Evolutionary conservation across 92 coral and sea anemone species (phyloP).

Genomic region (Heliopora coerulea): DNA sequence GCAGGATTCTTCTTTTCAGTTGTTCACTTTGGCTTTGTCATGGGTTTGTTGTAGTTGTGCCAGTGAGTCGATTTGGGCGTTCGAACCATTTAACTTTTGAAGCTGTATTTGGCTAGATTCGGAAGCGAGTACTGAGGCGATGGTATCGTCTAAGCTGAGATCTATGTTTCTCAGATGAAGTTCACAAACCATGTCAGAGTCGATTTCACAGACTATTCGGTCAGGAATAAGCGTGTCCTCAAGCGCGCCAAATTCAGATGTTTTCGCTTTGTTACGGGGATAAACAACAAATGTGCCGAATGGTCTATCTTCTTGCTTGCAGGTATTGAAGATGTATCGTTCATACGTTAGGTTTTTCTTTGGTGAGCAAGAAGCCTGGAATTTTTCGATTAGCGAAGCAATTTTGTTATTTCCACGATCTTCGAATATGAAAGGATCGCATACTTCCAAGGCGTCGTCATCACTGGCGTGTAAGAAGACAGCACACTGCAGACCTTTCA

Average conservation of each 20-base stretch:
- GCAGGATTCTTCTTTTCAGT: not conserved
- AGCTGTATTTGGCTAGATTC: not conserved
- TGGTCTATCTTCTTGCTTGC: no score
- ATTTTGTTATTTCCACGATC: no score
- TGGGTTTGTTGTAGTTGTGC: not conserved
- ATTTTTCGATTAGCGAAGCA: no score
- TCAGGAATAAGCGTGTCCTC: conserved; percentile 3
- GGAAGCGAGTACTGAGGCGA: not conserved
- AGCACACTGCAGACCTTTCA: no score
- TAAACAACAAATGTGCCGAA: conserved; percentile 2
- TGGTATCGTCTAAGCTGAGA: not conserved
- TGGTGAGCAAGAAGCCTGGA: no score
- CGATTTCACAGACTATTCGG: conserved; percentile 6
- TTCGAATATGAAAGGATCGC: no score
- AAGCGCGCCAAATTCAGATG: conserved; percentile 9
- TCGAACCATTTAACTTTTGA: not conserved
- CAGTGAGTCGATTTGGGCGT: not conserved
- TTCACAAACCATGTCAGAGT: not conserved
- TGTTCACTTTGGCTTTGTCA: no score
- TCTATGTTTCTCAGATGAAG: not conserved
- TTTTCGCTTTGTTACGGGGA: conserved; percentile 9
- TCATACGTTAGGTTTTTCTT: no score
- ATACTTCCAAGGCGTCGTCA: no score
- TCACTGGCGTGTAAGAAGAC: no score
- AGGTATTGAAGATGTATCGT: no score